Evolutionary conservation across 2,797 vertebrate species (phyloP).

Genomic region (Catostomus latipinnis): DNA sequence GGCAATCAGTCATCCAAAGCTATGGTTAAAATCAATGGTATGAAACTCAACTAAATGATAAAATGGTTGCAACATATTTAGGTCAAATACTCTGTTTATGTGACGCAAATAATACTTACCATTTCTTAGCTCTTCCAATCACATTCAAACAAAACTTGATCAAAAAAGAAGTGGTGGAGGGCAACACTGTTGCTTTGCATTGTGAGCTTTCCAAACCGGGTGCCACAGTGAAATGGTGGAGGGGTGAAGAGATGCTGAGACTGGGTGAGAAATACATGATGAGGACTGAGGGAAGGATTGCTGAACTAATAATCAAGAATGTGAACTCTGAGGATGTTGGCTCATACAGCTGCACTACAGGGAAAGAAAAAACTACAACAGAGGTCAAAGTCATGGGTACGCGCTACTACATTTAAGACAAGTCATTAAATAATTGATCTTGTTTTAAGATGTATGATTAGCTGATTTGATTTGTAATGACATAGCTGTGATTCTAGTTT

Average conservation of each 20-base stretch:
- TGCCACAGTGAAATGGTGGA: slow-evolving; percentile 81
- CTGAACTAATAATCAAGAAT: slow-evolving; percentile 79
- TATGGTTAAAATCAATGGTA: slow-evolving; percentile 86
- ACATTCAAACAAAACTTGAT: slow-evolving; percentile 82
- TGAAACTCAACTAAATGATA: neutral
- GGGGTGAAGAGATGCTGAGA: slow-evolving; percentile 69
- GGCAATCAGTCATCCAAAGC: slow-evolving; percentile 85
- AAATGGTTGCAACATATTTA: neutral
- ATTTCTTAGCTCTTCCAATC: slow-evolving; percentile 79
- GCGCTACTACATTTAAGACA: neutral
- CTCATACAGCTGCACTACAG: slow-evolving; percentile 76
- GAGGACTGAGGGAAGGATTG: slow-evolving; percentile 76
- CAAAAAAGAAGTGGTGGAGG: slow-evolving; percentile 82
- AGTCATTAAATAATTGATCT: too few relatives aligned
- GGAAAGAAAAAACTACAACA: slow-evolving; percentile 70
- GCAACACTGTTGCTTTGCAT: slow-evolving; percentile 66
- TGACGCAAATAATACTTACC: slow-evolving; percentile 21
- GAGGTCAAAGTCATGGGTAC: slow-evolving; percentile 79
- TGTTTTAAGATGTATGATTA: neutral
- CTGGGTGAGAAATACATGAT: slow-evolving; percentile 75
- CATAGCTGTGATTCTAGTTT: neutral
- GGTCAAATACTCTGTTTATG: neutral
- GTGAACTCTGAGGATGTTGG: slow-evolving; percentile 72
- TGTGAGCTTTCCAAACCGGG: slow-evolving; percentile 84
- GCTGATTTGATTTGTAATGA: neutral